Conservation (phyloP, 1,140 invertebrate species). For the Halictus rubicundus region DNA sequence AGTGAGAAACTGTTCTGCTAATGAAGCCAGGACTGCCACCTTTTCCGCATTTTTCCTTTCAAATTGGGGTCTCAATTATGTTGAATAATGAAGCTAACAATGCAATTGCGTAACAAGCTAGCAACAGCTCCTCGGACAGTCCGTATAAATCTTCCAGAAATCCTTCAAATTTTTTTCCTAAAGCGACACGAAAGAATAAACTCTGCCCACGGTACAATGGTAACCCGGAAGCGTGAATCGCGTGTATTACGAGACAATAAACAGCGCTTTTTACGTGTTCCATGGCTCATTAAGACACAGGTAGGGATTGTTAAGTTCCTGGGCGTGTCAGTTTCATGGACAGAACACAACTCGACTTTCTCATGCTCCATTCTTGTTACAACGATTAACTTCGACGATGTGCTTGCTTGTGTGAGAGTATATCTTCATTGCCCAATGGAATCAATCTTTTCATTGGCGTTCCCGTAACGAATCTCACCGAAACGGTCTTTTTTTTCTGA, state of each 20-base stretch:
- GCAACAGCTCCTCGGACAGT: no score
- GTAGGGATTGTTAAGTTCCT: slow-evolving; percentile 10
- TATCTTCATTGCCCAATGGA: neutral
- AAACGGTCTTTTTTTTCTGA: neutral
- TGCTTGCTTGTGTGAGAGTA: neutral
- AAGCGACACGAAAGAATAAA: no score
- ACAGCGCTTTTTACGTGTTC: neutral
- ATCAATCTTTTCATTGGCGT: neutral
- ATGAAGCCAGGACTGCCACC: no score
- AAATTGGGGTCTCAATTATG: no score
- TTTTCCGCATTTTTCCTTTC: no score
- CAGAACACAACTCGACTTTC: neutral
- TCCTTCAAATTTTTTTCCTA: no score
- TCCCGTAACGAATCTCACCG: neutral
- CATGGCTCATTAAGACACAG: neutral
- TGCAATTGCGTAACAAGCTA: no score
- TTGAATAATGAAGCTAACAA: no score
- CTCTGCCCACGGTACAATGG: no score
- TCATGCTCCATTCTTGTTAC: neutral
- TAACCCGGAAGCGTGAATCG: slow-evolving; percentile 2
- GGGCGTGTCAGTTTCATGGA: neutral
- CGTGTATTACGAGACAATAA: neutral
- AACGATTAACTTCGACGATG: neutral
- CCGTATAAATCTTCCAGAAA: no score
- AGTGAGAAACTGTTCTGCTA: no score